Evolutionary conservation across 2,797 vertebrate genomes (phyloP).

Genomic region (Triplophysa yarkandensis): DNA sequence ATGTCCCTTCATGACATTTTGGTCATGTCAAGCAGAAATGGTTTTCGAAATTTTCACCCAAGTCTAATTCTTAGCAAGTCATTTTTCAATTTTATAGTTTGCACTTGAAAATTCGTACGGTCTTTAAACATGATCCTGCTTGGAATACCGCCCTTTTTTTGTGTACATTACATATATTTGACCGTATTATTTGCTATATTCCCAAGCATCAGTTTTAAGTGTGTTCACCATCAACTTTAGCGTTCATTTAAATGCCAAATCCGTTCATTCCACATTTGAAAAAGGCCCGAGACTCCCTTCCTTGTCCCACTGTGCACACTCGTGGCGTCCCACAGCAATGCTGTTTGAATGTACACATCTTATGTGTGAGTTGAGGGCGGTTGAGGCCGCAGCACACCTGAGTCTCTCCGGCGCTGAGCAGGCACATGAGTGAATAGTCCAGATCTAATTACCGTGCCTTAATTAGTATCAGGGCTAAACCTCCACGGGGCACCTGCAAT

Average conservation of each 20-base stretch:
- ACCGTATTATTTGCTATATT: neutral
- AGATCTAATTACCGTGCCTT: constrained; percentile 92
- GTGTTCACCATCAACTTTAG: neutral
- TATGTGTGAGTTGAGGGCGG: constrained; percentile 55
- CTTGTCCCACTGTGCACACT: neutral
- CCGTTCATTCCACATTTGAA: neutral
- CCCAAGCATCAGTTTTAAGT: too few species aligned
- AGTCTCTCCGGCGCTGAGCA: constrained; percentile 48
- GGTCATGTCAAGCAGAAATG: too few species aligned
- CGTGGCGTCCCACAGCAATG: neutral
- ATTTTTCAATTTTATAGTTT: too few species aligned
- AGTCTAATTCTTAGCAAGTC: too few species aligned
- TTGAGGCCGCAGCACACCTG: constrained; percentile 43
- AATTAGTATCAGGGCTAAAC: constrained; percentile 92
- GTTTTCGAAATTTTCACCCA: too few species aligned
- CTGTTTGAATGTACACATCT: neutral
- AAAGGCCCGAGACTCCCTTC: neutral
- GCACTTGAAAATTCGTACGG: too few species aligned
- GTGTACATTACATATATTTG: too few species aligned
- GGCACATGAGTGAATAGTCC: constrained; percentile 78
- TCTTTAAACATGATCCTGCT: too few species aligned
- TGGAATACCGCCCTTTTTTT: too few species aligned
- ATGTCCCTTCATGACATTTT: too few species aligned
- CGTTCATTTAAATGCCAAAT: neutral
- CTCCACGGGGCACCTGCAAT: constrained; percentile 91